These are phyloP conservation scores for Ommatoiulus sabulosus DNA, from an alignment of 2,888 invertebrate species.

Conservation along the genomic window DNA sequence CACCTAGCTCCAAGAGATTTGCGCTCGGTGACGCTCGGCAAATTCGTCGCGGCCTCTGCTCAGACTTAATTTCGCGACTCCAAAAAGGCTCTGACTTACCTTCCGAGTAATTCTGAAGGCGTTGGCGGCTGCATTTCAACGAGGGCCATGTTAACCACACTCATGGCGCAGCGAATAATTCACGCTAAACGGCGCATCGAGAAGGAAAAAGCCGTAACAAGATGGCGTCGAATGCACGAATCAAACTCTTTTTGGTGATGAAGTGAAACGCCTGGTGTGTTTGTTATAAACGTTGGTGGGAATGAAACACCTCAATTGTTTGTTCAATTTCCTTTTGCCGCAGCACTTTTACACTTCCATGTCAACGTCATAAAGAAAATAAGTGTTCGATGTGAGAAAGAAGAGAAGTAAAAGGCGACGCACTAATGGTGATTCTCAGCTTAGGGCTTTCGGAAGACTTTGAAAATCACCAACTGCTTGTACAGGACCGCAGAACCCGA, in stretches of 20 bases:
- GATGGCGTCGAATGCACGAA: background rate
- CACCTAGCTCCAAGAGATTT: background rate
- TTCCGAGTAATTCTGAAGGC: slow-evolving; percentile 50
- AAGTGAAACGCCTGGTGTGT: background rate
- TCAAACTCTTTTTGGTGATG: background rate
- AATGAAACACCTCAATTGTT: slow-evolving; percentile 44
- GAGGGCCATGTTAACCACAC: slow-evolving; percentile 55
- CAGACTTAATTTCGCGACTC: background rate
- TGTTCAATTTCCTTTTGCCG: slow-evolving; percentile 23
- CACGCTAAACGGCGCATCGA: background rate
- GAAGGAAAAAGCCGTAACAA: background rate
- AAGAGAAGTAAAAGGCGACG: background rate
- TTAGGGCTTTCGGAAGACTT: slow-evolving; percentile 32
- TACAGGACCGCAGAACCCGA: background rate
- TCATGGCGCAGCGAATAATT: background rate
- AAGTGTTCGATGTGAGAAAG: background rate
- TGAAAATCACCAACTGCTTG: background rate
- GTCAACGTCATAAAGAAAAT: slow-evolving; percentile 31
- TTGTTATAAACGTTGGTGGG: background rate
- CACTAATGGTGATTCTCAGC: slow-evolving; percentile 25
- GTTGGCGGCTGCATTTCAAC: slow-evolving; percentile 55
- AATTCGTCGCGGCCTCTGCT: background rate
- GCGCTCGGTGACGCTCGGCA: background rate
- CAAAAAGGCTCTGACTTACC: slow-evolving; percentile 39
- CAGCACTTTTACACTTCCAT: slow-evolving; percentile 40